Base-by-base conservation (phyloP, 2,888 invertebrate species). In the Druceiella hillmani region DNA sequence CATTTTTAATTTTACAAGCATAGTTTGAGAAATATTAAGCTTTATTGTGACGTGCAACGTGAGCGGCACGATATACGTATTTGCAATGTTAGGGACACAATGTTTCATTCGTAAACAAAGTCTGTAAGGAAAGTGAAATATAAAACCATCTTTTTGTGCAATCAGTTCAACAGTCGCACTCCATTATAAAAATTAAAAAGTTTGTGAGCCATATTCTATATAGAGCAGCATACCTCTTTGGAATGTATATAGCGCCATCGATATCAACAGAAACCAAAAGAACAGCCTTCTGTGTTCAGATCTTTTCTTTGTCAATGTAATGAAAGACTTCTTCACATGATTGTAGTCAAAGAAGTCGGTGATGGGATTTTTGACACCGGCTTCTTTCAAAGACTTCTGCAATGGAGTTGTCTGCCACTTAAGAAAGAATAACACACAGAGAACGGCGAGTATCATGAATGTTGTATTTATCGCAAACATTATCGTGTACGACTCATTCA, bases 201-300 rank as follows among this genome's bases (percentile, higher is more conserved):
- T n/a, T n/a, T n/a, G n/a, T n/a, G n/a, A n/a, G n/a, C n/a, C n/a
- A n/a, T n/a, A n/a, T n/a, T n/a, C n/a, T n/a, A n/a, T n/a, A 27
- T 40, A 13, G 26, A 6, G 2, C 22, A 13, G 34, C 43, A 46
- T 48, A 75, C 76, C 76, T 55, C 88, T 74, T 59, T 88, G 87
- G 55, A 87, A 88, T 32, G 87, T 85, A 51, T 88, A 89, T 33
- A 87, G 66, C 1, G 78, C 79, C 86, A 88, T 87, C 11, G 82
- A 76, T 6, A 81, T 51, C 7, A 89, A 71, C n/a, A 88, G 59
- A 22, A 87, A 64, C 61, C 81, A 74, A 3, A 89, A 58, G 47
- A 79, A 83, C 17, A 74, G 53, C 45, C 85, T 72, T 6, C 77
- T 64, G 41, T 76, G 71, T 3, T 74, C 66, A 0, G 64, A 53